Conservation (phyloP, 2,113 vertebrate genomes). For the Stegastes partitus region DNA sequence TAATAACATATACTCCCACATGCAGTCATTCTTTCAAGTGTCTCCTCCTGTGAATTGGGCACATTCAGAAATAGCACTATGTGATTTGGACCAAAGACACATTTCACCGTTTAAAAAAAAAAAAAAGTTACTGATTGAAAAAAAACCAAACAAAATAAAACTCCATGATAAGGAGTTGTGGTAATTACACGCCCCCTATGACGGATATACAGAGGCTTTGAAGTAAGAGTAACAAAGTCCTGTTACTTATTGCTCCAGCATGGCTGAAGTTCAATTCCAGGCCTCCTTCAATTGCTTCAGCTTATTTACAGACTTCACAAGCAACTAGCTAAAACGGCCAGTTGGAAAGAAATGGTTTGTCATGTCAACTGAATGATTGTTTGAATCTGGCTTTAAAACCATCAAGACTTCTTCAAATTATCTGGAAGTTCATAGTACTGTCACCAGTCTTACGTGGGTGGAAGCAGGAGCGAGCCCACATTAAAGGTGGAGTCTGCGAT, state of each 20-base stretch:
- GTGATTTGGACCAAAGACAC: conserved; percentile 21
- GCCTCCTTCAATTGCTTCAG: conserved; percentile 3
- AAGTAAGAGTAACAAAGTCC: conserved; percentile 1
- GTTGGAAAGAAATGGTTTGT: background rate
- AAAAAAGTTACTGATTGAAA: background rate
- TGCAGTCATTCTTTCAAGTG: conserved; percentile 45
- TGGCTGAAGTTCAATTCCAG: conserved; percentile 11
- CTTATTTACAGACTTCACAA: conserved; percentile 26
- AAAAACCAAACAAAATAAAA: background rate
- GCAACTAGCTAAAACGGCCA: background rate
- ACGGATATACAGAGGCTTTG: background rate
- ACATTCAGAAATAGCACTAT: conserved; percentile 26
- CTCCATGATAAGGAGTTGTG: conserved; percentile 5
- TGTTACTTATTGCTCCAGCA: conserved; percentile 13
- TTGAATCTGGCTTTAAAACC: background rate
- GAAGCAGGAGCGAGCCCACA: background rate
- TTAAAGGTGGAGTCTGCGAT: background rate
- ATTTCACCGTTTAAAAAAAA: conserved; percentile 31
- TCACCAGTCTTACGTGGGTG: background rate
- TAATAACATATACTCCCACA: conserved; percentile 19
- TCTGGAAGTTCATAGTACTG: background rate
- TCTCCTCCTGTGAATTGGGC: background rate
- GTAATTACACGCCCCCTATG: background rate
- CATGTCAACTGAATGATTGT: background rate
- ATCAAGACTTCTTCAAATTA: background rate